These are phyloP conservation scores for Rhadinocentrus ornatus DNA, from an alignment of 2,797 vertebrate genomes.

Conservation along the genomic window DNA sequence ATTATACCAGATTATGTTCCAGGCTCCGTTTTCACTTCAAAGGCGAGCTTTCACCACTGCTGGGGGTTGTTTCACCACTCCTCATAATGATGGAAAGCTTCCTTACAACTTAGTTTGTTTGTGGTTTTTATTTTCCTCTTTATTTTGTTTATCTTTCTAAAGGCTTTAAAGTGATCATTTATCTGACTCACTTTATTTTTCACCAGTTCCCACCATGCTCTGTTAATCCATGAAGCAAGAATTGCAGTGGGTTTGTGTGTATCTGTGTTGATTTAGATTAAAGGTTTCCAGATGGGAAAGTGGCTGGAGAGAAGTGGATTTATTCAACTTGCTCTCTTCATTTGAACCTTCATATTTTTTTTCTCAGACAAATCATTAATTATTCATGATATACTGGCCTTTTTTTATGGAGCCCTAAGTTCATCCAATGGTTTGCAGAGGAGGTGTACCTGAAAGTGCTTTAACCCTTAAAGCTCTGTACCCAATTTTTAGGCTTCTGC, in stretches of 20 bases:
- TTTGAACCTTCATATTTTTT: slow-evolving; percentile 11
- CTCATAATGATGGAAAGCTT: slow-evolving; percentile 30
- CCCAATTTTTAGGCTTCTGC: too few relatives aligned
- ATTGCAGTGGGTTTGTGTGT: slow-evolving; percentile 38
- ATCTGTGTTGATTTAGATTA: slow-evolving; percentile 57
- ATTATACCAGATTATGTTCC: slow-evolving; percentile 81
- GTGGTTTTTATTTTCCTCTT: not conserved
- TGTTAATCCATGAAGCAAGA: slow-evolving; percentile 59
- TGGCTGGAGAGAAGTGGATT: slow-evolving; percentile 1
- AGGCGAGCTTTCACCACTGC: slow-evolving; percentile 71
- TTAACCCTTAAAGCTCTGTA: not conserved
- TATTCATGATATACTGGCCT: not conserved
- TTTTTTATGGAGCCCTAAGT: not conserved
- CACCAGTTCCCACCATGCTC: slow-evolving; percentile 36
- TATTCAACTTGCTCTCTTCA: slow-evolving; percentile 20
- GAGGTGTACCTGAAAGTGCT: not conserved
- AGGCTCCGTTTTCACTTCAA: slow-evolving; percentile 79
- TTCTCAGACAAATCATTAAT: not conserved
- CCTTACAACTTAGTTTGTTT: slow-evolving; percentile 14
- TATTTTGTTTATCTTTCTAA: slow-evolving; percentile 20
- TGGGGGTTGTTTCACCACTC: slow-evolving; percentile 55
- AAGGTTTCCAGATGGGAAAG: slow-evolving; percentile 58
- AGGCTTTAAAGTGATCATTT: slow-evolving; percentile 54
- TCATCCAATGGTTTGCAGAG: slow-evolving; percentile 6
- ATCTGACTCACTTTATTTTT: slow-evolving; percentile 60